phyloP scores from a whole-genome alignment of 2,888 invertebrate genomes.

The Melipona beecheii region DNA sequence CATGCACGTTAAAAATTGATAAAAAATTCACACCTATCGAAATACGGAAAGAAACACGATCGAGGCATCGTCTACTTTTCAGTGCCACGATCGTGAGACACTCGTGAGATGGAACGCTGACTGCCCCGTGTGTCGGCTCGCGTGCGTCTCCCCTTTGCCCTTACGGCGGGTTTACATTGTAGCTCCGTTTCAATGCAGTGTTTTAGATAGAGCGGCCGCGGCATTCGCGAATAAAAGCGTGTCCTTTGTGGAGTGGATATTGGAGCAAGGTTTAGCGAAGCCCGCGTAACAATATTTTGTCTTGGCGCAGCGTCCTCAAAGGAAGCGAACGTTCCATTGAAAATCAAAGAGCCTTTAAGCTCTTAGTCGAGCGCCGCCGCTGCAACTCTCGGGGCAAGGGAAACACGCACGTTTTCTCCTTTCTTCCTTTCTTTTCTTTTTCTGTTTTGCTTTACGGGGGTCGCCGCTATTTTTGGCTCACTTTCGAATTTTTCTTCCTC shows the following conservation, averaged over 20 bases:
- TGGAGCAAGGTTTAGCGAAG: constrained; percentile 53
- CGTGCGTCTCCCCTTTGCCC: neutral
- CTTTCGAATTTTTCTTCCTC: neutral
- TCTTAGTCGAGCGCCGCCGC: constrained; percentile 15
- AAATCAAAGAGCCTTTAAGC: constrained; percentile 54
- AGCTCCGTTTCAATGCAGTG: constrained; percentile 47
- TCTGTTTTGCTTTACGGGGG: neutral
- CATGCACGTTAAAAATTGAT: too few species aligned
- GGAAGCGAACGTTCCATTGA: constrained; percentile 47
- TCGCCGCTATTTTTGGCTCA: neutral
- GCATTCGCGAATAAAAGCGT: constrained; percentile 50
- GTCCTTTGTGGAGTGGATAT: constrained; percentile 53
- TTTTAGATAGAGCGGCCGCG: constrained; percentile 26
- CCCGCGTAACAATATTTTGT: constrained; percentile 58
- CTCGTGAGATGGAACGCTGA: neutral
- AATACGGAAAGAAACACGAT: too few species aligned
- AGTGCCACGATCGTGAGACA: neutral
- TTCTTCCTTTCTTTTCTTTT: too few species aligned
- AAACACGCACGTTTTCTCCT: constrained; percentile 22
- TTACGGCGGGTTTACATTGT: constrained; percentile 39
- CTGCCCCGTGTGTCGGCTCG: neutral
- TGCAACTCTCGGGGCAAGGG: neutral
- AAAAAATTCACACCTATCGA: too few species aligned
- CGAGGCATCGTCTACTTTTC: too few species aligned
- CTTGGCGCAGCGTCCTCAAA: constrained; percentile 42